Evolutionary conservation across 1,140 invertebrate species (phyloP), one percentile per base, ranked within the genome.

Genomic region (Listronotus oregonensis): DNA sequence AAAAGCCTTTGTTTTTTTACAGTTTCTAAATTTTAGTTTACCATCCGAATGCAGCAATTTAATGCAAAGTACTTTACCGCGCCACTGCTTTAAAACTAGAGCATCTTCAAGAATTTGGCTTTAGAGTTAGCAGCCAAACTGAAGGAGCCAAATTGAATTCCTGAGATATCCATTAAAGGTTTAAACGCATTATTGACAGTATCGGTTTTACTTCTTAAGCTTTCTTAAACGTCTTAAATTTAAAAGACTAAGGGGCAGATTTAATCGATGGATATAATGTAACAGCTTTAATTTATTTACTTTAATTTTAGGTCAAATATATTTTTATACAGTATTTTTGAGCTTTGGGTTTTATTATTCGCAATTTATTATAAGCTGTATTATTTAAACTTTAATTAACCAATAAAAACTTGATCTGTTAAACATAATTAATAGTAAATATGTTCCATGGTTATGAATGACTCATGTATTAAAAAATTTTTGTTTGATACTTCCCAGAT

Each of bases 161-260:
- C 47, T 15, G 21, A 50, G 47, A 50, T 50, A 50, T 50, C 47
- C 47, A 50, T 50, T 50, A 50, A 50, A 50, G 47, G 21, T 50
- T 50, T 50, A 50, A 50, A 21, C 15, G 47, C 21, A 12, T 50
- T 50, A 31, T 50, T 50, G 47, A 50, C 47, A 50, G 47, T 50
- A 50, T 50, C 47, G 47, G 47, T 50, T 50, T 50, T 50, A 21
- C 15, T 50, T 21, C 21, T 31, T 50, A 21, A 31, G 17, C 43
- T 46, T 18, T 46, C 47, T 50, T 50, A 50, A 50, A 50, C 18
- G 14, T 21, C 47, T 50, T 18, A 18, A 50, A 50, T 18, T 18
- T 50, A 18, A 21, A 50, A 50, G 21, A 27, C 11, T 46, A 1
- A 17, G 43, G 43, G 11, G 11, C 34, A 37, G 34, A 37, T 37